Evolutionary conservation across 2,113 vertebrate species (phyloP), one percentile per base, ranked within the genome.

Genomic region (Xenopus borealis): DNA sequence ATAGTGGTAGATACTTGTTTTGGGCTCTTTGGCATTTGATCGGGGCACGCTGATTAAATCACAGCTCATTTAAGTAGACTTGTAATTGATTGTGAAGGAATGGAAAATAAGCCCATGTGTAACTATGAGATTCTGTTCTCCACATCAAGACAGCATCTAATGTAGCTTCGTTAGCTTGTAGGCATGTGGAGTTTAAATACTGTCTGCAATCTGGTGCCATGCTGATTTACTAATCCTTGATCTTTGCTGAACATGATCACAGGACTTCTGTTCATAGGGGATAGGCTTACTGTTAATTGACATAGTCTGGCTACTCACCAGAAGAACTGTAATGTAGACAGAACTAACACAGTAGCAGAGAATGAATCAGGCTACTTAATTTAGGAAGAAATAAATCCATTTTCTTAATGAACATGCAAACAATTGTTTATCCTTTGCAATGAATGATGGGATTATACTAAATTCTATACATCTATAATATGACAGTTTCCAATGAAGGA

Each of bases 251-350:
- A 94, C 84, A 86, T 84, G 93, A 95, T 95, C 93, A 88, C 82
- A 82, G 83, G 83, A 85, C 84, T 84, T 83, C 85, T 88, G 86
- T 80, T 88, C 86, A 81, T 84, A 82, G 84, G 83, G 47, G 90
- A 91, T 93, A 93, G 90, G 84, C 80, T 94, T 94, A 89, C 92
- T 76, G 84, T 89, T 93, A 91, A 94, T 91, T 93, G 91, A 92
- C 91, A 84, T 88, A 80, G 74, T 84, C 81, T 93, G 92, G 94
- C 88, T 0, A 68, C 80, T 81, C 86, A 91, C 92, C 92, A 88
- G 81, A 78, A 83, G 79, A 78, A 81, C 84, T 85, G 87, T 87
- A 85, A 82, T 81, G 82, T 82, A 83, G 84, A 85, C 82, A 82
- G 69, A 83, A 78, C 80, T 82, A 86, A 85, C 80, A 81, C 57